Evolutionary conservation across 1,140 invertebrate genomes (phyloP).

Genomic region (roundworm (Caenorhabditis elegans)): DNA sequence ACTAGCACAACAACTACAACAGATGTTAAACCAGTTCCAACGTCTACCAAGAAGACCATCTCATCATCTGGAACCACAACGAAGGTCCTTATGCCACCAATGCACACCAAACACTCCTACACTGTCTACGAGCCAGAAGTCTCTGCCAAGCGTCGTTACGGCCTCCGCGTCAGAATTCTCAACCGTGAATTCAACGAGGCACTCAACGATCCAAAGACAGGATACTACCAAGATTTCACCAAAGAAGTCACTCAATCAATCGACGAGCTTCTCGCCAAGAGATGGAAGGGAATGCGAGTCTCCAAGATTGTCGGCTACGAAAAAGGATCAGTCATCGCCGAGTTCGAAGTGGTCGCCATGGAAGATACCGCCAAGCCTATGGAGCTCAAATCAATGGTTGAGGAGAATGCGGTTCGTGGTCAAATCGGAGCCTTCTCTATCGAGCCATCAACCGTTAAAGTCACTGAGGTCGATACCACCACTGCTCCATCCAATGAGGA

Average conservation of each 20-base stretch:
- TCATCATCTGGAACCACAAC: background rate
- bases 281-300: constrained; percentile 44
- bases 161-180: constrained; percentile 47
- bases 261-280: constrained; percentile 11
- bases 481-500: background rate
- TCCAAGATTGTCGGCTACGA: constrained; percentile 38
- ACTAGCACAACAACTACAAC: background rate
- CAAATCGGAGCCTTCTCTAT: constrained; percentile 40
- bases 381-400: constrained; percentile 43
- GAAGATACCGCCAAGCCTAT: constrained; percentile 36
- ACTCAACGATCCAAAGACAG: constrained; percentile 38
- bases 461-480: constrained; percentile 34
- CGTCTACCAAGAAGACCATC: background rate
- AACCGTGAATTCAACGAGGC: constrained; percentile 49
- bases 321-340: constrained; percentile 49
- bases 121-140: constrained; percentile 14
- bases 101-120: background rate
- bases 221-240: constrained; percentile 45
- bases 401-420: constrained; percentile 48
- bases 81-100: constrained; percentile 3
- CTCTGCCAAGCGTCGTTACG: constrained; percentile 34
- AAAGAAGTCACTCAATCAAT: constrained; percentile 43
- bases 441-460: constrained; percentile 47
- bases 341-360: constrained; percentile 42
- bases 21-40: background rate